Evolutionary conservation across 2,888 invertebrate genomes (phyloP).

Genomic region (Hylaea fasciaria): DNA sequence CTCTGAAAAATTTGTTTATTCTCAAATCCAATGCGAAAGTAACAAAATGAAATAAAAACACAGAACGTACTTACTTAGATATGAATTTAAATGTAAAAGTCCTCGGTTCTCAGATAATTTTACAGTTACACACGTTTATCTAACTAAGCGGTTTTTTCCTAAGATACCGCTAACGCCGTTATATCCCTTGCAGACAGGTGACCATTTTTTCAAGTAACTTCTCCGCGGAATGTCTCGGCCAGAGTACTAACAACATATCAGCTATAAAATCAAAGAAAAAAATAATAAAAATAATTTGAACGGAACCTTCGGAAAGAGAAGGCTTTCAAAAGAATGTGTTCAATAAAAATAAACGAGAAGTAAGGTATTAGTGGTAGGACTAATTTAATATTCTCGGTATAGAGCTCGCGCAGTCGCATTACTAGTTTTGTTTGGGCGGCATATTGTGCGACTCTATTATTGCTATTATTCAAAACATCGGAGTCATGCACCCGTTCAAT

Average conservation of each 20-base stretch:
- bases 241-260: slow-evolving; percentile 9
- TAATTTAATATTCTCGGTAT: slow-evolving; percentile 36
- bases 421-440: slow-evolving; percentile 59
- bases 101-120: slow-evolving; percentile 27
- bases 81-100: slow-evolving; percentile 16
- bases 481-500: slow-evolving; percentile 75
- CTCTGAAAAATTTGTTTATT: no score
- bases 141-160: slow-evolving; percentile 36
- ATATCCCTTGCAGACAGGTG: slow-evolving; percentile 38
- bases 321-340: slow-evolving; percentile 9
- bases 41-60: not conserved
- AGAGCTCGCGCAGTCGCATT: slow-evolving; percentile 34
- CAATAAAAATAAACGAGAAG: slow-evolving; percentile 19
- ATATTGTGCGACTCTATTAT: slow-evolving; percentile 69
- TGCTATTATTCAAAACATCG: slow-evolving; percentile 76
- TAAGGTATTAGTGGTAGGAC: slow-evolving; percentile 11
- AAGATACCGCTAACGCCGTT: slow-evolving; percentile 41
- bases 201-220: slow-evolving; percentile 29
- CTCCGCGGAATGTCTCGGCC: slow-evolving; percentile 26
- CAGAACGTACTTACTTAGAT: not conserved
- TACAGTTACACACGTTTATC: slow-evolving; percentile 38
- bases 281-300: slow-evolving; percentile 5
- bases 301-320: not conserved
- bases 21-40: no score
- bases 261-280: slow-evolving; percentile 14